Conservation (phyloP, 2,888 invertebrate species). For the Eupithecia centaureata region DNA sequence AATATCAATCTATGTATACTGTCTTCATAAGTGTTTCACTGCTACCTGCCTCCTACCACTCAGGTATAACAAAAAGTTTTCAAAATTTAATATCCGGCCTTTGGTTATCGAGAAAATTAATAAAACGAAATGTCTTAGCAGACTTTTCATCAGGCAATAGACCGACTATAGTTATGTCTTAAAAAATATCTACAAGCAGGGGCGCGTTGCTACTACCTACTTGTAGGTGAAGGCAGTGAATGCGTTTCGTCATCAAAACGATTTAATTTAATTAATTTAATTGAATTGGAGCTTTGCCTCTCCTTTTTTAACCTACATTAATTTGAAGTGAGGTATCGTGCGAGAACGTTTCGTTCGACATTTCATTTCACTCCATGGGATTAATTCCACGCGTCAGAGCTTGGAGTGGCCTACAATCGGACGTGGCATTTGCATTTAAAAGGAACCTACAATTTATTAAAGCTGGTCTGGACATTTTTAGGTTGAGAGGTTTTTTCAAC, state of each 20-base stretch:
- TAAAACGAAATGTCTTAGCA: too few species aligned
- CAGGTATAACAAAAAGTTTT: too few species aligned
- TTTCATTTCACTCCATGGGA: constrained; percentile 17
- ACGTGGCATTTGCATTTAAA: constrained; percentile 29
- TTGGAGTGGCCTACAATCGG: constrained; percentile 22
- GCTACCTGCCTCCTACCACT: too few species aligned
- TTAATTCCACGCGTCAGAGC: constrained; percentile 23
- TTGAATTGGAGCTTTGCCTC: not conserved
- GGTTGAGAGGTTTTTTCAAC: not conserved
- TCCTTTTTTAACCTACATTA: not conserved
- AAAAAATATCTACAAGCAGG: too few species aligned
- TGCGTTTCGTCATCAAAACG: not conserved
- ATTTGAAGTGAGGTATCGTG: constrained; percentile 9
- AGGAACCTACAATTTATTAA: constrained; percentile 22
- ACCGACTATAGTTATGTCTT: too few species aligned
- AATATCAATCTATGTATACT: too few species aligned
- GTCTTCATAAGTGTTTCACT: too few species aligned
- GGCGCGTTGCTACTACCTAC: too few species aligned
- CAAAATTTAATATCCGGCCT: too few species aligned
- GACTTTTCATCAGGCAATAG: too few species aligned
- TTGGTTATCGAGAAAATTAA: too few species aligned
- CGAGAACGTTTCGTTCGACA: constrained; percentile 24
- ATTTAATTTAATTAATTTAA: not conserved
- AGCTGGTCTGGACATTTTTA: constrained; percentile 12
- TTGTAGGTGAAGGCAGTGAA: too few species aligned